These are phyloP conservation scores for Ascaphus truei DNA, from an alignment of 2,113 vertebrate species.

Conservation along the genomic window DNA sequence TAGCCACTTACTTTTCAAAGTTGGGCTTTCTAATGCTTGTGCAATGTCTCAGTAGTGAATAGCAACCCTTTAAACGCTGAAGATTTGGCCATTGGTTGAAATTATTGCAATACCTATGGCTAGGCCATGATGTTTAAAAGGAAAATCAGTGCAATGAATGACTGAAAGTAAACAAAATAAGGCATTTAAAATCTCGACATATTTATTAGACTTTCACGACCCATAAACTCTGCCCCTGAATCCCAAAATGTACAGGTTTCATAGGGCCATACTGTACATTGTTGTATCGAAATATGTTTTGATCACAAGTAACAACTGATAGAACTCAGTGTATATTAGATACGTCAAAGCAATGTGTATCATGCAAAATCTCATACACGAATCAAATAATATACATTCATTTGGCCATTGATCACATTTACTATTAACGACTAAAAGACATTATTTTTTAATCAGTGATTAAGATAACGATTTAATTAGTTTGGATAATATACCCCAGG, in stretches of 20 bases:
- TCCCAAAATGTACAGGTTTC: slow-evolving; percentile 57
- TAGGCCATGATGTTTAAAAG: too few species aligned
- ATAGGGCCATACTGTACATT: slow-evolving; percentile 62
- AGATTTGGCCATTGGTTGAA: too few species aligned
- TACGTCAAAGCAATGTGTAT: slow-evolving; percentile 73
- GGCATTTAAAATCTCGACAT: slow-evolving; percentile 60
- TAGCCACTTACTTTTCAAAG: too few species aligned
- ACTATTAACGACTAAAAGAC: slow-evolving; percentile 58
- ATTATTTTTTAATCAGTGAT: slow-evolving; percentile 51
- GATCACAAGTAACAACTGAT: slow-evolving; percentile 79
- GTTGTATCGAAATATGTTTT: slow-evolving; percentile 66
- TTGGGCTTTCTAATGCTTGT: too few species aligned
- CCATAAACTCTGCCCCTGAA: slow-evolving; percentile 79
- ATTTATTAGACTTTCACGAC: slow-evolving; percentile 89
- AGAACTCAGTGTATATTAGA: slow-evolving; percentile 84
- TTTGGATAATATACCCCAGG: slow-evolving; percentile 34
- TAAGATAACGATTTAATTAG: slow-evolving; percentile 30
- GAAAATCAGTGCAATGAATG: not conserved
- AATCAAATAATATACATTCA: slow-evolving; percentile 77
- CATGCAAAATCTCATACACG: slow-evolving; percentile 76
- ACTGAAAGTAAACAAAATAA: slow-evolving; percentile 26
- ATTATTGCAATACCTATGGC: too few species aligned
- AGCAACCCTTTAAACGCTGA: too few species aligned
- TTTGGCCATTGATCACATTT: slow-evolving; percentile 69
- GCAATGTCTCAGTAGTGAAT: too few species aligned